These are phyloP conservation scores for Hafferia zeledoni DNA, from an alignment of 2,797 vertebrate genomes.

Conservation along the genomic window DNA sequence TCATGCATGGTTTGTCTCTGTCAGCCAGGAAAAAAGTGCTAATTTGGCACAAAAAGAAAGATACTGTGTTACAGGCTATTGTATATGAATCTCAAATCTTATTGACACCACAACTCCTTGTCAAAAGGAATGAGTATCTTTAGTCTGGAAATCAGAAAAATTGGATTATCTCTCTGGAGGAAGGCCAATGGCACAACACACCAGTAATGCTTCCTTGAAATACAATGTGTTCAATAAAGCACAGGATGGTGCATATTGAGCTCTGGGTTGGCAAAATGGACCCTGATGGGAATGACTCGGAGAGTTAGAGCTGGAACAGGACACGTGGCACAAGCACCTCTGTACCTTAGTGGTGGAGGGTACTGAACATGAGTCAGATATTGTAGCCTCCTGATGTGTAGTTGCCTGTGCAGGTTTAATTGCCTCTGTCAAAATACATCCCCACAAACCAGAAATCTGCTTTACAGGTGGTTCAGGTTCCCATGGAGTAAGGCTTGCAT, in stretches of 20 bases:
- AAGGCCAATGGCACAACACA: not conserved
- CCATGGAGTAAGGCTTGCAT: not conserved
- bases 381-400: not conserved
- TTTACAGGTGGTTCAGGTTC: not conserved
- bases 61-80: not conserved
- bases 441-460: not conserved
- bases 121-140: slow-evolving; percentile 2
- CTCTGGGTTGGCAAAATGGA: not conserved
- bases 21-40: not conserved
- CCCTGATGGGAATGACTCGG: fast-evolving
- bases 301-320: not conserved
- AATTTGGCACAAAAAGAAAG: not conserved
- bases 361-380: not conserved
- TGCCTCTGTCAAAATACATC: not conserved
- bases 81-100: slow-evolving; percentile 3
- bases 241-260: not conserved
- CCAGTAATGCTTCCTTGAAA: not conserved
- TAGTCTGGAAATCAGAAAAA: not conserved
- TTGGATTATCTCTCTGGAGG: not conserved
- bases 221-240: fast-evolving
- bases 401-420: not conserved
- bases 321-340: not conserved
- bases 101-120: not conserved
- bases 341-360: not conserved
- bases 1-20: not conserved